Evolutionary conservation across 2,113 vertebrate genomes (phyloP).

Genomic region (Thalassoma bifasciatum): DNA sequence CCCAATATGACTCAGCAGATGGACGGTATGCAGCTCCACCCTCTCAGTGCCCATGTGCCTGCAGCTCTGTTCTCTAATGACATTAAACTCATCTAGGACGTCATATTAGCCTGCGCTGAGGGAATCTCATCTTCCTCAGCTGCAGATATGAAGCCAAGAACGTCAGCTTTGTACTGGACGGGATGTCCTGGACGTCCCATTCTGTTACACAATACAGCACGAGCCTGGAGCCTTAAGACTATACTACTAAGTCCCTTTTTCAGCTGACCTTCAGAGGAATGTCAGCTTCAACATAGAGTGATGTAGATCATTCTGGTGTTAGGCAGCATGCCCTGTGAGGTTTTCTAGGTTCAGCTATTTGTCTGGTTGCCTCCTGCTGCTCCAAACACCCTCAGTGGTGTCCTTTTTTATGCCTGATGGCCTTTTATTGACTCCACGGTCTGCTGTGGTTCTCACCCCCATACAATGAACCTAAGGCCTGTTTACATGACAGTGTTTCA

Average conservation of each 20-base stretch:
- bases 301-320: conserved; percentile 63
- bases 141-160: conserved; percentile 38
- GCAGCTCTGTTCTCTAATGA: conserved; percentile 53
- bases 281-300: conserved; percentile 46
- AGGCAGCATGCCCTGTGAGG: conserved; percentile 63
- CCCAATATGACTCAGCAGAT: conserved; percentile 67
- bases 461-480: conserved; percentile 19
- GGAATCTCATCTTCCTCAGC: conserved; percentile 66
- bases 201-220: conserved; percentile 5
- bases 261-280: conserved; percentile 29
- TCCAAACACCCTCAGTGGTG: conserved; percentile 71
- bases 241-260: background rate
- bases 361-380: conserved; percentile 74
- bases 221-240: background rate
- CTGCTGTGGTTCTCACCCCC: conserved; percentile 35
- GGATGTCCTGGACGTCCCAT: conserved; percentile 14
- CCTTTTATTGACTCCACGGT: conserved; percentile 47
- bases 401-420: conserved; percentile 50
- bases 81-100: conserved; percentile 43
- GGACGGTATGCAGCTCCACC: conserved; percentile 45
- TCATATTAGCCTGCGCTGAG: conserved; percentile 43
- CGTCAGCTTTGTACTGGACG: conserved; percentile 33
- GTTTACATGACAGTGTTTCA: too few relatives aligned
- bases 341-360: conserved; percentile 68
- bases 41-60: conserved; percentile 35